Conservation (phyloP, 2,797 vertebrate species). For the Sebastes variabilis region DNA sequence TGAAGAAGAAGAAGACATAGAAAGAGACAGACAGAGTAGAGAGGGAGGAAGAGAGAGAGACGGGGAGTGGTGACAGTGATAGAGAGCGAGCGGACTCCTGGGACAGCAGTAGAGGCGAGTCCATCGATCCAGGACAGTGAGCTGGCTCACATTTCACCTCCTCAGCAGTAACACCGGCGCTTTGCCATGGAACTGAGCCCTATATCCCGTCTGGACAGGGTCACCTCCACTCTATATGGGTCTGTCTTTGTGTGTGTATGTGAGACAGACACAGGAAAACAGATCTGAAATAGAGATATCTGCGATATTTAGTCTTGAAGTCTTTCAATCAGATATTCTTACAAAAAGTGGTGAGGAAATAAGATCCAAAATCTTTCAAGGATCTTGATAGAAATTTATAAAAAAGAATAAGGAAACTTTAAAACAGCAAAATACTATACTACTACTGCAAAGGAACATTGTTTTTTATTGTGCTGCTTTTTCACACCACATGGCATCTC, state of each 20-base stretch:
- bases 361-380: background rate
- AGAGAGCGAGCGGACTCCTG: slow-evolving; percentile 64
- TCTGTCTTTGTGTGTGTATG: slow-evolving; percentile 30
- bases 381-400: background rate
- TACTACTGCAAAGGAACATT: background rate
- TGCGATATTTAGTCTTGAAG: background rate
- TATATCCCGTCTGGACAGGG: slow-evolving; percentile 74
- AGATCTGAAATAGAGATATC: slow-evolving; percentile 4
- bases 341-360: background rate
- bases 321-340: background rate
- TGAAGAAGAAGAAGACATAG: background rate
- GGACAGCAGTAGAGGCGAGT: slow-evolving; percentile 68
- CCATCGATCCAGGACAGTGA: slow-evolving; percentile 78
- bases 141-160: slow-evolving; percentile 73
- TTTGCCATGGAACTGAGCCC: slow-evolving; percentile 68
- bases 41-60: slow-evolving; percentile 48
- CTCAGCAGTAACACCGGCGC: slow-evolving; percentile 70
- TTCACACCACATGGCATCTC: slow-evolving; percentile 6
- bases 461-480: background rate
- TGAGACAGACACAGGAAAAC: slow-evolving; percentile 13
- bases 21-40: slow-evolving; percentile 1
- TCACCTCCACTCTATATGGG: slow-evolving; percentile 68
- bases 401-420: background rate
- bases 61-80: slow-evolving; percentile 69
- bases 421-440: background rate